Evolutionary conservation across 2,888 invertebrate genomes (phyloP), one percentile per base, ranked within the genome.

Genomic region (Aethes cnicana): DNA sequence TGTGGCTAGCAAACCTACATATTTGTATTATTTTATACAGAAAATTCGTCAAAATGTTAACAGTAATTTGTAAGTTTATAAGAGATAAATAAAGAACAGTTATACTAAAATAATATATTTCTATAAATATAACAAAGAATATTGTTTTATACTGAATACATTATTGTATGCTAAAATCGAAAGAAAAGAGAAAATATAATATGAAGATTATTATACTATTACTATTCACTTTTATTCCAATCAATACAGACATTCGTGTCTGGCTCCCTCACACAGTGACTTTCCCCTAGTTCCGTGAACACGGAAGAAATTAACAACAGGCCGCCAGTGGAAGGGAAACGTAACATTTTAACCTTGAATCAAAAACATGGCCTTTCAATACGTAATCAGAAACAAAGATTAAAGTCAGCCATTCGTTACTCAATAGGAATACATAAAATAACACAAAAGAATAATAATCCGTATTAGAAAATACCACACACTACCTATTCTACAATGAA

Each of bases 31-130:
- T 87, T 89, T 84, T 87, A 87, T 79, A 81, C 79, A 78, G 77
- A 72, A 70, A 75, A 80, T 79, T 83, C 83, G 79, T 81, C 85
- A 83, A 76, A 86, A 86, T 88, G 88, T 89, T 88, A 89, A 88
- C 87, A 87, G 74, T 89, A 82, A 84, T 84, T 80, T 85, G 83
- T 88, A 89, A 88, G 86, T 86, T 85, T 86, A 85, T 86, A 81
- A 83, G 82, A 81, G 81, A 84, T 84, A 75, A 74, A 74, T 65
- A 83, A 66, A 68, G 50, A 70, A 82, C 86, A 84, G 85, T 86
- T 87, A 86, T 88, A 87, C 80, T 86, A 86, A 86, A 80, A 79
- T 88, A 88, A 88, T 89, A 88, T 88, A 89, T 89, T 88, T 88
- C 86, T 88, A 89, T 87, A 74, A 85, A 83, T 86, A 84, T 89